Evolutionary conservation across 2,888 invertebrate species (phyloP), one percentile per base, ranked within the genome.

Genomic region (Tetramorium bicarinatum): DNA sequence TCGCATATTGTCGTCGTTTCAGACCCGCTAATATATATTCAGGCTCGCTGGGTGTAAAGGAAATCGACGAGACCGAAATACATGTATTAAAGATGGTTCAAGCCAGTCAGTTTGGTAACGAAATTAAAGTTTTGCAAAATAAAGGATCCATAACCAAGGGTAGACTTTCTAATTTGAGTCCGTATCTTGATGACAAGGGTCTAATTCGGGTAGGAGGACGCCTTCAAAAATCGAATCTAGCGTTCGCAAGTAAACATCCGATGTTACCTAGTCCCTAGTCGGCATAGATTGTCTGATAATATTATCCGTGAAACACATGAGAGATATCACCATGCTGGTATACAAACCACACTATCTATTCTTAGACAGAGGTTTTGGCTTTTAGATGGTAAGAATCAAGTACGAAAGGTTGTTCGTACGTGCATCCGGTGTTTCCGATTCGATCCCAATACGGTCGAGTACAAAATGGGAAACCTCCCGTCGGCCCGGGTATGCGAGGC

Each of bases 361-460:
- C 2, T 85, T 0, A 67, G 84, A 2, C 75, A 38, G 0, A 25
- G 1, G 6, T 85, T 77, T 18, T 86, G 85, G 72, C 2, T 52
- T 0, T 18, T 72, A 0, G 76, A 84, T 1, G 54, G 54, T 0
- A 21, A 13, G 0, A 54, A 54, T 0, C 54, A 54, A 1, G 11
- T 54, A 0, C 21, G 21, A 0, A 54, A 1, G 0, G 4, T 54
- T 0, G 11, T 21, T 0, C 21, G 54, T 0, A 0, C 54, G 3
- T 21, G 21, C 11, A 13, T 4, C 1, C 54, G 54, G 11, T 21
- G 54, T 4, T 54, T 54, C 2, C 11, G 21, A 0, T 21, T 11
- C 2, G 0, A 21, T 0, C 11, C 21, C 3, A 11, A 11, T 0
- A 0, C 54, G 0, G 18, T 21, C 0, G 0, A 56, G 0, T 81